phyloP scores from a whole-genome alignment of 2,888 invertebrate genomes.

The Euplexia lucipara region DNA sequence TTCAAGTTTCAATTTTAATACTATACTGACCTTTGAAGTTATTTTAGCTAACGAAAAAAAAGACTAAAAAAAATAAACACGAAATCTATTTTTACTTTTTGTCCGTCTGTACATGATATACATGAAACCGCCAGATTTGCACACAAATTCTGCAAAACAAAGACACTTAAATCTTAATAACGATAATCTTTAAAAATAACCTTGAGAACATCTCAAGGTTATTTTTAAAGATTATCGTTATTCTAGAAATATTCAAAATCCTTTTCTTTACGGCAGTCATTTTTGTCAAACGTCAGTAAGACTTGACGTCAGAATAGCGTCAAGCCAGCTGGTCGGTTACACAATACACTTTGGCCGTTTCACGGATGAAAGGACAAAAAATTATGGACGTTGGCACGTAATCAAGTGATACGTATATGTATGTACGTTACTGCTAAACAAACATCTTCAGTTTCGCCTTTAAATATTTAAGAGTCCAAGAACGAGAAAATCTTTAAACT shows the following conservation, averaged over 20 bases:
- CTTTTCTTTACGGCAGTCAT: slow-evolving; percentile 4
- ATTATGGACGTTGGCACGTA: slow-evolving; percentile 15
- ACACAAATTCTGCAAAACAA: slow-evolving; percentile 6
- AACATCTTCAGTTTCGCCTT: neutral
- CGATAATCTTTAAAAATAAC: slow-evolving; percentile 22
- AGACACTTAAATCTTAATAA: neutral
- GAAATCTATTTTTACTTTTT: slow-evolving; percentile 5
- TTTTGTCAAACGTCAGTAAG: neutral
- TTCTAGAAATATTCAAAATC: slow-evolving; percentile 21
- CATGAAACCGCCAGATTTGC: neutral
- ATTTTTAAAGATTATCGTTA: too few relatives aligned
- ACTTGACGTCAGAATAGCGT: slow-evolving; percentile 27
- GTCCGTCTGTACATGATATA: too few relatives aligned
- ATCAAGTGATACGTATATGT: slow-evolving; percentile 37
- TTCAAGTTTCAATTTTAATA: neutral
- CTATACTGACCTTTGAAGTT: neutral
- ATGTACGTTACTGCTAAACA: slow-evolving; percentile 2
- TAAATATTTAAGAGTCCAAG: too few relatives aligned
- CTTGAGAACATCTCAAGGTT: too few relatives aligned
- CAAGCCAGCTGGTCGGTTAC: slow-evolving; percentile 25
- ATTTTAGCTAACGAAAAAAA: neutral
- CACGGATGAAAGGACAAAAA: neutral
- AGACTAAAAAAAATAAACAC: neutral
- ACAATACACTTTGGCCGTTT: slow-evolving; percentile 13
- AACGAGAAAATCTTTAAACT: too few relatives aligned